Evolutionary conservation across 2,888 invertebrate genomes (phyloP).

Genomic region (Eupeodes luniger): DNA sequence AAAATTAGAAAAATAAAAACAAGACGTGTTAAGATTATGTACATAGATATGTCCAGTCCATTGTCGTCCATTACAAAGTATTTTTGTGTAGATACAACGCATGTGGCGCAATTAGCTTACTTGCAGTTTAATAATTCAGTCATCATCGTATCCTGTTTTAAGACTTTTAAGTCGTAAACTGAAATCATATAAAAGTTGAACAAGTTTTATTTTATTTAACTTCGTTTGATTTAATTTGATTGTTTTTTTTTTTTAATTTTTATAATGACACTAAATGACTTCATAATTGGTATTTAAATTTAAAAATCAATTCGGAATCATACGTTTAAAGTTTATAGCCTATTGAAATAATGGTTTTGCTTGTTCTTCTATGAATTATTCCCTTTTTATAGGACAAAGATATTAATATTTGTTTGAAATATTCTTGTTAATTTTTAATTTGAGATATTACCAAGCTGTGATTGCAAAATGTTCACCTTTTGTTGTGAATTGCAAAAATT

Average conservation of each 20-base stretch:
- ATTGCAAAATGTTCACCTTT: too few relatives aligned
- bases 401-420: neutral
- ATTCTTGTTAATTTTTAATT: neutral
- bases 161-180: slow-evolving; percentile 29
- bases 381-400: neutral
- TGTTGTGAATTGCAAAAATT: too few relatives aligned
- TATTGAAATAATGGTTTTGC: neutral
- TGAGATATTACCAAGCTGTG: too few relatives aligned
- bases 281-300: slow-evolving; percentile 21
- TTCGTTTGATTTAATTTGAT: neutral
- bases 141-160: slow-evolving; percentile 50
- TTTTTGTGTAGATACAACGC: neutral
- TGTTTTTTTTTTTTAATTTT: neutral
- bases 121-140: slow-evolving; percentile 14
- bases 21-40: neutral
- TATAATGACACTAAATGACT: slow-evolving; percentile 21
- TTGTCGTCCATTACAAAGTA: neutral
- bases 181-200: slow-evolving; percentile 37
- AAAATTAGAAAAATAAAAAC: neutral
- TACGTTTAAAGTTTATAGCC: too few relatives aligned
- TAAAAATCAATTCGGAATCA: slow-evolving; percentile 5
- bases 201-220: slow-evolving; percentile 17
- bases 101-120: slow-evolving; percentile 19
- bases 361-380: neutral
- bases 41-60: neutral